These are phyloP conservation scores for Lateolabrax maculatus DNA, from an alignment of 2,797 vertebrate genomes.

Conservation along the genomic window DNA sequence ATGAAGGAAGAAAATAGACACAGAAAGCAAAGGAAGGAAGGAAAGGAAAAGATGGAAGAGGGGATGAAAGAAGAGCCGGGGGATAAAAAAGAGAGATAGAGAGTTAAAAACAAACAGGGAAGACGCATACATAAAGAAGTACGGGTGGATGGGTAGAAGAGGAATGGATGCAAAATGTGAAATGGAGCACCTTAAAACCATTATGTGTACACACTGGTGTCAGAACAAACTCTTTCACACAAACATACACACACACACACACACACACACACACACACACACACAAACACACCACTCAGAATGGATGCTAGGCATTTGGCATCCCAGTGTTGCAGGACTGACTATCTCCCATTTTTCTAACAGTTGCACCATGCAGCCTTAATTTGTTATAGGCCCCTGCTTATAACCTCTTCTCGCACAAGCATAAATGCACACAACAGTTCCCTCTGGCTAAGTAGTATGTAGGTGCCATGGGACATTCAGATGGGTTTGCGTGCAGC, in stretches of 20 bases:
- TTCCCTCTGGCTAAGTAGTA: slow-evolving; percentile 71
- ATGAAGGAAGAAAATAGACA: slow-evolving; percentile 55
- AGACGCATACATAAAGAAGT: slow-evolving; percentile 27
- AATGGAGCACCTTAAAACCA: slow-evolving; percentile 68
- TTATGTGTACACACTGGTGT: slow-evolving; percentile 56
- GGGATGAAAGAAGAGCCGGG: slow-evolving; percentile 38
- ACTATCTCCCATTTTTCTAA: slow-evolving; percentile 67
- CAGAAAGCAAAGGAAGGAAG: slow-evolving; percentile 61
- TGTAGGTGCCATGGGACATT: slow-evolving; percentile 76
- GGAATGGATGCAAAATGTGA: slow-evolving; percentile 47
- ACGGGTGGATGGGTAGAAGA: slow-evolving; percentile 9
- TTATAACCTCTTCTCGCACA: slow-evolving; percentile 67
- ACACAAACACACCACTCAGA: slow-evolving; percentile 39
- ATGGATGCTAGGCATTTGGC: slow-evolving; percentile 68
- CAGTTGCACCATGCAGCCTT: slow-evolving; percentile 64
- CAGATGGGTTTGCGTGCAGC: slow-evolving; percentile 60
- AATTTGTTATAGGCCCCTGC: slow-evolving; percentile 70
- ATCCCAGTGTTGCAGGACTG: slow-evolving; percentile 63
- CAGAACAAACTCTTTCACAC: slow-evolving; percentile 8
- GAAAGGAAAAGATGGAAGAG: slow-evolving; percentile 15
- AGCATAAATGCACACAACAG: slow-evolving; percentile 58
- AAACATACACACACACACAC: not conserved
- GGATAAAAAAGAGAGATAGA: slow-evolving; percentile 28
- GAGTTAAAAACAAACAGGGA: slow-evolving; percentile 56
- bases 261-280: slow-evolving; percentile 10